A percentile compares a stretch with the other conserved stretches of the same genome.
phyloP scores from a whole-genome alignment of 2,888 invertebrate species.

The Morpho deidamia region DNA sequence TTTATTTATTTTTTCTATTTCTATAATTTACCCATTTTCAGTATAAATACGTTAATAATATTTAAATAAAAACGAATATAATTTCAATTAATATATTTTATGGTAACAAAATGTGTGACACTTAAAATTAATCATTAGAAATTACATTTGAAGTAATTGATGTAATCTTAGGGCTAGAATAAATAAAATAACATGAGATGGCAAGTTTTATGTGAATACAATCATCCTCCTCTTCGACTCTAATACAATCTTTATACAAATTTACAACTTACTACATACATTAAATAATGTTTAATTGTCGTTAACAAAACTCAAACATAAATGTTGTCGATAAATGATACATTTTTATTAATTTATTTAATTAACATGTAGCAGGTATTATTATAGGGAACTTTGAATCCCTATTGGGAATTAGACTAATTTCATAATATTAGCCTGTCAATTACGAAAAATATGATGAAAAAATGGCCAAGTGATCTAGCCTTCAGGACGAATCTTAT shows the following conservation, averaged over 20 bases:
- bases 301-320: too few species aligned
- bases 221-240: background rate
- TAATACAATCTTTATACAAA: slow-evolving; percentile 1
- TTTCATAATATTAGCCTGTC: too few species aligned
- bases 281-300: too few species aligned
- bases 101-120: slow-evolving; percentile 47
- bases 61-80: background rate
- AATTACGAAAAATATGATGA: too few species aligned
- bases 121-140: slow-evolving; percentile 26
- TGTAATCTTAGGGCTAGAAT: slow-evolving; percentile 47
- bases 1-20: too few species aligned
- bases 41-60: background rate
- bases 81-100: slow-evolving; percentile 32
- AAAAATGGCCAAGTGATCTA: too few species aligned
- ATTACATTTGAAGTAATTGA: slow-evolving; percentile 25
- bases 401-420: too few species aligned
- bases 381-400: too few species aligned
- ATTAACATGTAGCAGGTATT: too few species aligned
- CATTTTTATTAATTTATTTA: too few species aligned
- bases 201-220: slow-evolving; percentile 29
- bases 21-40: background rate
- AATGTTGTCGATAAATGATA: too few species aligned
- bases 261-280: background rate
- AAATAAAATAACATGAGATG: slow-evolving; percentile 47
- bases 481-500: too few species aligned